phyloP scores from a whole-genome alignment of 2,888 invertebrate genomes.

The Andrena marginata region DNA sequence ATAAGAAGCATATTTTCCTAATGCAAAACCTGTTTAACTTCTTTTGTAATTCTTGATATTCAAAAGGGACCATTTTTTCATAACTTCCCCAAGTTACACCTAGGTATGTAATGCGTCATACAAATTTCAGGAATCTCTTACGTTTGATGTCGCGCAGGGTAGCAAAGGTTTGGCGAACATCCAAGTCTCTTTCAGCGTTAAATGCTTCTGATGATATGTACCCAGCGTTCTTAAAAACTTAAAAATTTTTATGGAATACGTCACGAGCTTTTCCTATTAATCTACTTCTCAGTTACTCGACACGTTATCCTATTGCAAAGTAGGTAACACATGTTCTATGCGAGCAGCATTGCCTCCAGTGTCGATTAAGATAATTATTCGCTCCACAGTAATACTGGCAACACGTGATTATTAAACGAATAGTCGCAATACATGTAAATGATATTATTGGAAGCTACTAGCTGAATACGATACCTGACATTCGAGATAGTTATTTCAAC shows the following conservation, averaged over 20 bases:
- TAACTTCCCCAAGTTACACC: not conserved
- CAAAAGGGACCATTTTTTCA: too few relatives aligned
- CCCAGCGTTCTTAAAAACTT: not conserved
- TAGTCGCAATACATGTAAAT: too few relatives aligned
- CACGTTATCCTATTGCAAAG: not conserved
- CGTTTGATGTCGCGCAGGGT: not conserved
- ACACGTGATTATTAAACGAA: not conserved
- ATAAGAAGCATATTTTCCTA: too few relatives aligned
- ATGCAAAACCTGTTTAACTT: too few relatives aligned
- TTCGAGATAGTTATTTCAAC: too few relatives aligned
- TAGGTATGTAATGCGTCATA: not conserved
- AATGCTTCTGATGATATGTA: conserved; percentile 7
- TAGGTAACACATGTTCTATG: not conserved
- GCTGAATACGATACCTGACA: too few relatives aligned
- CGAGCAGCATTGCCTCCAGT: not conserved
- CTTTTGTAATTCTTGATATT: too few relatives aligned
- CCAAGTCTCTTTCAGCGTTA: conserved; percentile 10
- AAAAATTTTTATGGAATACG: not conserved
- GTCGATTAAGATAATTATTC: conserved; percentile 7
- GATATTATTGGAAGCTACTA: too few relatives aligned
- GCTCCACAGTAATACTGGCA: not conserved
- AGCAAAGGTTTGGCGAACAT: conserved; percentile 17
- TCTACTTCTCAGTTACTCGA: not conserved
- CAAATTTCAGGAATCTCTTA: conserved; percentile 8
- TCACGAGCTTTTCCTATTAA: not conserved